Evolutionary conservation across 2,797 vertebrate species (phyloP).

Genomic region (Paedocypris micromegethes): DNA sequence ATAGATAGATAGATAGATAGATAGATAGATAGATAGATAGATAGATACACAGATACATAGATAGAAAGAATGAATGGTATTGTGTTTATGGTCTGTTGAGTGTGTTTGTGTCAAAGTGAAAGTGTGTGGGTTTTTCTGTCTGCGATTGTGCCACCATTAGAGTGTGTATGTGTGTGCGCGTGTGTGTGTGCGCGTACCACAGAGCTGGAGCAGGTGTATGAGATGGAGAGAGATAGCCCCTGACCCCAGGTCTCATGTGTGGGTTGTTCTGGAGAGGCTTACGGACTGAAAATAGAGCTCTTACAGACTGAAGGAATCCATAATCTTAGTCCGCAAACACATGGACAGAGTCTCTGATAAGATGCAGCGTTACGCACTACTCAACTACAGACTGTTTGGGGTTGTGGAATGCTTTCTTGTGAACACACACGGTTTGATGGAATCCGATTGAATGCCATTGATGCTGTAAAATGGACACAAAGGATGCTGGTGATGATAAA

Average conservation of each 20-base stretch:
- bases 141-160: conserved; percentile 11
- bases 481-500: too few species aligned
- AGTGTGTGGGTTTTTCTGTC: conserved; percentile 17
- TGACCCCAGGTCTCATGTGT: conserved; percentile 55
- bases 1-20: too few species aligned
- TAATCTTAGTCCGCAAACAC: conserved; percentile 11
- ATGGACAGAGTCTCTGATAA: conserved; percentile 1
- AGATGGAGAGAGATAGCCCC: conserved; percentile 42
- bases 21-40: too few species aligned
- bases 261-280: conserved; percentile 46
- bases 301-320: conserved; percentile 32
- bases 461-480: too few species aligned
- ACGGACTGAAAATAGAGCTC: conserved; percentile 42
- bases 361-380: too few species aligned
- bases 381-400: too few species aligned
- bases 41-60: too few species aligned
- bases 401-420: too few species aligned
- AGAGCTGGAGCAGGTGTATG: conserved; percentile 43
- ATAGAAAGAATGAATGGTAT: too few species aligned
- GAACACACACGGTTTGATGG: too few species aligned
- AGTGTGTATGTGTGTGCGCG: conserved; percentile 16
- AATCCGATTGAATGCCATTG: too few species aligned
- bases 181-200: conserved; percentile 13
- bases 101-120: not conserved
- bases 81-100: not conserved